These are phyloP conservation scores for Bibio marci DNA, from an alignment of 2,888 invertebrate genomes.

Conservation along the genomic window DNA sequence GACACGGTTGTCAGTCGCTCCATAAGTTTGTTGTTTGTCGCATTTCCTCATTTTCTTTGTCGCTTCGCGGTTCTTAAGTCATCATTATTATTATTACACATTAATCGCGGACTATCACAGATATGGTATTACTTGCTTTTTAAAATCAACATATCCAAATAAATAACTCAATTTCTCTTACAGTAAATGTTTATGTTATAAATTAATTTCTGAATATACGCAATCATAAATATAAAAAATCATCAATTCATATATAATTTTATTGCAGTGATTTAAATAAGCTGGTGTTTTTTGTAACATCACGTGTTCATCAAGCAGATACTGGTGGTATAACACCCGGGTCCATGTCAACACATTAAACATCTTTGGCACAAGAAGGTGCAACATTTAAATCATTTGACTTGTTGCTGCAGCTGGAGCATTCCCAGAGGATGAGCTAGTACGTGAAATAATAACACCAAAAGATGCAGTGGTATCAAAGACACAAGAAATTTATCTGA, in stretches of 20 bases:
- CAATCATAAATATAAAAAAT: conserved; percentile 2
- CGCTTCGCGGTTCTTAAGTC: too few relatives aligned
- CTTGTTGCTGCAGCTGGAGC: conserved; percentile 61
- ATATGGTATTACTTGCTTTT: too few relatives aligned
- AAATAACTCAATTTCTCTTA: too few relatives aligned
- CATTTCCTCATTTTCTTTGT: too few relatives aligned
- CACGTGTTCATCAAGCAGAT: conserved; percentile 96
- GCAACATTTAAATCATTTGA: conserved; percentile 88
- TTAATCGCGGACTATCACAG: too few relatives aligned
- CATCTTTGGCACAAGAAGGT: conserved; percentile 71
- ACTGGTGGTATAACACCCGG: conserved; percentile 58
- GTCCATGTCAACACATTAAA: conserved; percentile 94
- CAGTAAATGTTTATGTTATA: too few relatives aligned
- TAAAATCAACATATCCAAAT: too few relatives aligned
- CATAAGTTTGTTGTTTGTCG: too few relatives aligned
- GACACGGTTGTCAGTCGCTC: too few relatives aligned
- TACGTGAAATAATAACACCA: conserved; percentile 48
- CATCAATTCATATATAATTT: too few relatives aligned
- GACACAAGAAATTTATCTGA: conserved; percentile 81
- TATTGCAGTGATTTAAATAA: conserved; percentile 28
- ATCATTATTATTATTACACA: too few relatives aligned
- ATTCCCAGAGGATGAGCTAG: conserved; percentile 59
- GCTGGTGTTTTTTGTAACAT: conserved; percentile 95
- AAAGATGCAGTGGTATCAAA: conserved; percentile 42
- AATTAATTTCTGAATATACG: too few relatives aligned